Base-by-base conservation (phyloP, 2,888 invertebrate genomes). In the Syritta pipiens region DNA sequence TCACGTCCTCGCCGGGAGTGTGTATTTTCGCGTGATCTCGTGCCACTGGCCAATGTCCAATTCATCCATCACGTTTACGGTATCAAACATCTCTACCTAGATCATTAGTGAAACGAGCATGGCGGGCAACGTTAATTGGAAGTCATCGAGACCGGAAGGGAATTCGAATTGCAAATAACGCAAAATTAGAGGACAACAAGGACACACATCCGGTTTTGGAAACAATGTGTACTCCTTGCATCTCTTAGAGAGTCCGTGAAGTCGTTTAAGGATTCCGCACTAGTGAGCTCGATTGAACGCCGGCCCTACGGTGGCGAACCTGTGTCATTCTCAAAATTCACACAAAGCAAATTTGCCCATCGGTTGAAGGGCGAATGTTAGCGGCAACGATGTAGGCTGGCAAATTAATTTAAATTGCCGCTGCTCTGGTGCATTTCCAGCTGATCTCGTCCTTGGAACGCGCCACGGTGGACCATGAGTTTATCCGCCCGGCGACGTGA, bases 401-500 rank as follows among this genome's bases (percentile, higher is more conserved):
- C 40, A 26, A 40, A 55, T 55, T 40, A 40, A 55, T 55, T 55
- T 40, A 24, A 28, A 40, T 55, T 24, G 32, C 9, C 14, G 19
- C 12, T 10, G 9, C 24, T 26, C 19, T 17, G 9, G 10, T 28
- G 24, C 17, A 30, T 28, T 26, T 12, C 42, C 24, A 24, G 3
- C 6, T 6, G 17, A 7, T 26, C 24, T 14, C 26, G n/a, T 30
- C 17, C 12, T 22, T 30, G 6, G n/a, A n/a, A n/a, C n/a, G n/a
- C n/a, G n/a, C n/a, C n/a, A n/a, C n/a, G n/a, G n/a, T n/a, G n/a
- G n/a, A n/a, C n/a, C n/a, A n/a, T n/a, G n/a, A n/a, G n/a, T 59
- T 57, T 59, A 51, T 44, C 59, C n/a, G 6, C n/a, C n/a, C n/a
- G 5, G 14, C 20, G 5, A 69, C 69, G 51, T 60, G 59, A 32